A percentile compares a stretch with the other conserved stretches of the same genome.
These are phyloP conservation scores for Phasianus colchicus DNA, from an alignment of 2,113 vertebrate genomes.

Conservation along the genomic window DNA sequence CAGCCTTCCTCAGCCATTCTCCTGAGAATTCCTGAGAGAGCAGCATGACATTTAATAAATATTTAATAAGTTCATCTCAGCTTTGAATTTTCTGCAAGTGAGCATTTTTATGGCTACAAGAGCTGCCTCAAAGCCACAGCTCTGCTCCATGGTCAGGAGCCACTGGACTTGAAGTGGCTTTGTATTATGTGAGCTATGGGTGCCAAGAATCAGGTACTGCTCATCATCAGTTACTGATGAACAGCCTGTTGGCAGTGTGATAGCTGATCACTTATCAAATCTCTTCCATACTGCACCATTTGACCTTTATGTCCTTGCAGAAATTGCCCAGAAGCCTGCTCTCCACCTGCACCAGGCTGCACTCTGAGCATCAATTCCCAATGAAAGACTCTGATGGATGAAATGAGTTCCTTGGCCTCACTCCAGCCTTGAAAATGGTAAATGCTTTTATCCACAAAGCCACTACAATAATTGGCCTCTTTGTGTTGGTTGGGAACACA, in stretches of 20 bases:
- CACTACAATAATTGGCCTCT: neutral
- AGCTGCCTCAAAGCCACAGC: neutral
- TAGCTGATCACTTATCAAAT: neutral
- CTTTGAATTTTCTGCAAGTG: neutral
- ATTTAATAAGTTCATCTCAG: neutral
- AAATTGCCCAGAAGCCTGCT: neutral
- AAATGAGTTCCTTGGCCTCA: neutral
- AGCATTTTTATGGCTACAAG: neutral
- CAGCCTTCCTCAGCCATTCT: neutral
- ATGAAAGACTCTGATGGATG: neutral
- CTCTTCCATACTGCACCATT: neutral
- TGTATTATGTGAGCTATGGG: neutral
- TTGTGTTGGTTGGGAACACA: neutral
- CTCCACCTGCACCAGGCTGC: neutral
- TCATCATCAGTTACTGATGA: neutral
- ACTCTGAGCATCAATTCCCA: neutral
- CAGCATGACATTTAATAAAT: neutral
- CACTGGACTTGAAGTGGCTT: neutral
- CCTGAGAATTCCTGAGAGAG: neutral
- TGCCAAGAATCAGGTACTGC: neutral
- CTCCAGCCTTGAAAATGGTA: neutral
- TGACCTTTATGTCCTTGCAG: neutral
- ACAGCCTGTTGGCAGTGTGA: neutral
- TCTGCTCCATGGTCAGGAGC: neutral
- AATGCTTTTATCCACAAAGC: neutral